Conservation (phyloP, 2,888 invertebrate species). For the Deilephila elpenor region DNA sequence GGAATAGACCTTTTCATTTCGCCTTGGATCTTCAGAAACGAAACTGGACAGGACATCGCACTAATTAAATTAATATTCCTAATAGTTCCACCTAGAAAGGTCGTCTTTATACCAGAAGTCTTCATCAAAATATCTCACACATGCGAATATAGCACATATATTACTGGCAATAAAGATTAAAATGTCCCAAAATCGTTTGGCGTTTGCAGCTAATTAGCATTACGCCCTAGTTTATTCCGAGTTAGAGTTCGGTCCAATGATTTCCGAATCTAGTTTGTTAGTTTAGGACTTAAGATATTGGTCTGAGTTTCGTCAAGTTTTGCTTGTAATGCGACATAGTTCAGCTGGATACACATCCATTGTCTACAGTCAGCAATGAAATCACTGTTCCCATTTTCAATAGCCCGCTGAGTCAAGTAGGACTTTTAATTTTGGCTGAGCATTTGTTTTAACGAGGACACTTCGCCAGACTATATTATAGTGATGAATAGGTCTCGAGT, state of each 20-base stretch:
- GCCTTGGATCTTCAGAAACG: constrained; percentile 33
- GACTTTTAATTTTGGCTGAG: constrained; percentile 29
- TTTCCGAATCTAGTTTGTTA: constrained; percentile 66
- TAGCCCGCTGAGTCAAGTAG: constrained; percentile 13
- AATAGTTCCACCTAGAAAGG: constrained; percentile 40
- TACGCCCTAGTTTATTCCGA: constrained; percentile 45
- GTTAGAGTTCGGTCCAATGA: constrained; percentile 60
- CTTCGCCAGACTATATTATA: constrained; percentile 21
- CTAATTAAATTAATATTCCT: constrained; percentile 55
- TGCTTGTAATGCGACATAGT: constrained; percentile 31
- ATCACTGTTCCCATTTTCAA: constrained; percentile 25
- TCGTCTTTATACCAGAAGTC: not conserved
- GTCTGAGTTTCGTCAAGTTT: constrained; percentile 48
- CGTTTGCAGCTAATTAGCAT: constrained; percentile 34
- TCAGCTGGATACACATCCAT: constrained; percentile 30
- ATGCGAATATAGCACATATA: constrained; percentile 10
- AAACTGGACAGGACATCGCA: constrained; percentile 43
- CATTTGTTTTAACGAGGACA: constrained; percentile 30
- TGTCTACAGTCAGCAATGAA: constrained; percentile 27
- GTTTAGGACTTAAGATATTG: constrained; percentile 64
- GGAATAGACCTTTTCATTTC: constrained; percentile 16
- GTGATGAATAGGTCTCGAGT: constrained; percentile 8
- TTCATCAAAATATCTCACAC: not conserved
- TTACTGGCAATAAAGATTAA: constrained; percentile 32
- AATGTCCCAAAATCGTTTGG: constrained; percentile 34